Conservation (phyloP, 2,888 invertebrate genomes). For the Eustalomyia histrio region DNA sequence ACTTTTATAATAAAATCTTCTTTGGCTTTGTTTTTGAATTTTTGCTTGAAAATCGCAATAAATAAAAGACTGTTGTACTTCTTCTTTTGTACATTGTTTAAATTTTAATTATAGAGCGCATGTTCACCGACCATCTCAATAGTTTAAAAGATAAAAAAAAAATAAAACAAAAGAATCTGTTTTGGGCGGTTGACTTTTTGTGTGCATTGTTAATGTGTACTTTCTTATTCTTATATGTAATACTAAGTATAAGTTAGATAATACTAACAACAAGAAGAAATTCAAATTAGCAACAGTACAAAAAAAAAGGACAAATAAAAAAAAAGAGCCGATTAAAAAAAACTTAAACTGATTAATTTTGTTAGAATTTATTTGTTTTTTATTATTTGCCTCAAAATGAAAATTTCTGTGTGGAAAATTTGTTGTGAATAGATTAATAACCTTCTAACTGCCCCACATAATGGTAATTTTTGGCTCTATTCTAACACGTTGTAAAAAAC, state of each 20-base stretch:
- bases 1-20: not conserved
- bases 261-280: not conserved
- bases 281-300: not conserved
- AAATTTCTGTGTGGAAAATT: too few species aligned
- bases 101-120: slow-evolving; percentile 55
- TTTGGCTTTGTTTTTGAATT: not conserved
- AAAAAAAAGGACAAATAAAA: too few species aligned
- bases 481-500: too few species aligned
- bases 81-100: slow-evolving; percentile 3
- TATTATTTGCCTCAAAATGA: too few species aligned
- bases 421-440: too few species aligned
- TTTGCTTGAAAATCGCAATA: not conserved
- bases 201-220: not conserved
- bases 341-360: too few species aligned
- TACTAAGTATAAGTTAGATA: not conserved
- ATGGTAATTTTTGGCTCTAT: too few species aligned
- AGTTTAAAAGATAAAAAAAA: not conserved
- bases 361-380: too few species aligned
- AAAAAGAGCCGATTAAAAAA: too few species aligned
- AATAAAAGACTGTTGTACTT: not conserved
- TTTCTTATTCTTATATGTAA: not conserved
- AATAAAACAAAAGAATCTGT: not conserved
- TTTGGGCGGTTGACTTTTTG: not conserved
- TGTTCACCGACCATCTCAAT: slow-evolving; percentile 53
- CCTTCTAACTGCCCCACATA: too few species aligned